A percentile compares a stretch with the other conserved stretches of the same genome.
phyloP scores from a whole-genome alignment of 2,113 vertebrate species.

The Trochalopteron elliotii region DNA sequence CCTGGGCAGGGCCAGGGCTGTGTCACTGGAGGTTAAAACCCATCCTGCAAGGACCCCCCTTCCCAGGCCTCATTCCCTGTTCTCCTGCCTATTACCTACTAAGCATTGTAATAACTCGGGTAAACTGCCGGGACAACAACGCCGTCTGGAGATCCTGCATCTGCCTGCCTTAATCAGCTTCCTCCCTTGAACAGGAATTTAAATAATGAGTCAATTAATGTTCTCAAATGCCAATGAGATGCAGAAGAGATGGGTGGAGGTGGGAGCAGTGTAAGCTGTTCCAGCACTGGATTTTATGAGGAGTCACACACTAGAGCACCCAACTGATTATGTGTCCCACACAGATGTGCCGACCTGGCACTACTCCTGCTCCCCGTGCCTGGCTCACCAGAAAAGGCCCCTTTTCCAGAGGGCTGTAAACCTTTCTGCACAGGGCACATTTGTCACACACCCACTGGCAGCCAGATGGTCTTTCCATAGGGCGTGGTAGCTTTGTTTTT shows the following conservation, averaged over 20 bases:
- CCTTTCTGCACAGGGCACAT: neutral
- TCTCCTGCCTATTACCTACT: constrained; percentile 67
- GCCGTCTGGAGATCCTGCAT: constrained; percentile 84
- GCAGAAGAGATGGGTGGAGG: constrained; percentile 74
- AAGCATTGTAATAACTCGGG: constrained; percentile 82
- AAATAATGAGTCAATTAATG: constrained; percentile 96
- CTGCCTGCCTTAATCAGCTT: constrained; percentile 88
- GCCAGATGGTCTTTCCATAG: neutral
- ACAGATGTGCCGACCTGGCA: constrained; percentile 46
- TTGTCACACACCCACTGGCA: neutral
- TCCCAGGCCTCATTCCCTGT: neutral
- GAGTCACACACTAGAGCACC: constrained; percentile 61
- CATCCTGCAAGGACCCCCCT: neutral
- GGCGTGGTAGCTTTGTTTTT: neutral
- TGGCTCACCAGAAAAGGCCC: neutral
- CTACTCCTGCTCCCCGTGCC: neutral
- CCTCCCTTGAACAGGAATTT: constrained; percentile 82
- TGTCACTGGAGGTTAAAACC: neutral
- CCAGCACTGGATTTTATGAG: constrained; percentile 77
- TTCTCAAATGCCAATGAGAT: constrained; percentile 90
- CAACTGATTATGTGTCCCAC: constrained; percentile 73
- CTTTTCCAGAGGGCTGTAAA: neutral
- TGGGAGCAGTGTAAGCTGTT: constrained; percentile 64
- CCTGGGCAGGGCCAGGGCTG: neutral
- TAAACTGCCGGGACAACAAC: constrained; percentile 81